Percentiles rank a stretch among this genome's conserved stretches.
Conservation (phyloP, 1,140 invertebrate genomes). For the Drosophila equinoxialis region DNA sequence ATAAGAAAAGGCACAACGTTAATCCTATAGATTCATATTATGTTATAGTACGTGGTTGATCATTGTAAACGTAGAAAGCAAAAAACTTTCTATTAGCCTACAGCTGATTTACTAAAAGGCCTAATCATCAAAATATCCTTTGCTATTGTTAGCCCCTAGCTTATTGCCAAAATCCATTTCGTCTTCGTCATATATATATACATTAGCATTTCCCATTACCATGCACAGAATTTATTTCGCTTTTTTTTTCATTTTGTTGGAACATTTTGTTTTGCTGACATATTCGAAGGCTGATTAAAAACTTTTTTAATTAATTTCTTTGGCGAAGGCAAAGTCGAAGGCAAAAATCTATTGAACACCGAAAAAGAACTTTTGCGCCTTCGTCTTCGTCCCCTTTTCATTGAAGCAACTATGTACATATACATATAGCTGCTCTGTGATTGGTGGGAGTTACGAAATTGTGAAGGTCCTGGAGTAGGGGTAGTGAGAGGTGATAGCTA, state of each 20-base stretch:
- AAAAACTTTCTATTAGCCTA: no score
- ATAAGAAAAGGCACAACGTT: no score
- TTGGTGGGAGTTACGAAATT: neutral
- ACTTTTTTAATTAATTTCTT: slow-evolving; percentile 82
- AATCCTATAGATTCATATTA: no score
- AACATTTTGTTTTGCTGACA: slow-evolving; percentile 48
- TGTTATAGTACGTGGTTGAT: no score
- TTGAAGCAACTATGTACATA: no score
- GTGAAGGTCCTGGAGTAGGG: neutral
- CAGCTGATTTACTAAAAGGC: neutral
- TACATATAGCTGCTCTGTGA: neutral
- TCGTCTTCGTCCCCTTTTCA: slow-evolving; percentile 11
- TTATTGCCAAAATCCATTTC: neutral
- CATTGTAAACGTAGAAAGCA: no score
- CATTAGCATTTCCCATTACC: slow-evolving; percentile 1
- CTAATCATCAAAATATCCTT: neutral
- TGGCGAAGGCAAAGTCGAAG: slow-evolving; percentile 36
- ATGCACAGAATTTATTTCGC: neutral
- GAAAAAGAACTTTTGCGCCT: slow-evolving; percentile 22
- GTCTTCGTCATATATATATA: neutral
- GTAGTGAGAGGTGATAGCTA: slow-evolving; percentile 21
- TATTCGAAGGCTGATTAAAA: slow-evolving; percentile 71
- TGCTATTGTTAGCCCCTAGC: neutral
- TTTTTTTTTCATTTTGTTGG: neutral
- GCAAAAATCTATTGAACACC: slow-evolving; percentile 48